Conservation (phyloP, 2,797 vertebrate genomes). For the Xenopus petersii region DNA sequence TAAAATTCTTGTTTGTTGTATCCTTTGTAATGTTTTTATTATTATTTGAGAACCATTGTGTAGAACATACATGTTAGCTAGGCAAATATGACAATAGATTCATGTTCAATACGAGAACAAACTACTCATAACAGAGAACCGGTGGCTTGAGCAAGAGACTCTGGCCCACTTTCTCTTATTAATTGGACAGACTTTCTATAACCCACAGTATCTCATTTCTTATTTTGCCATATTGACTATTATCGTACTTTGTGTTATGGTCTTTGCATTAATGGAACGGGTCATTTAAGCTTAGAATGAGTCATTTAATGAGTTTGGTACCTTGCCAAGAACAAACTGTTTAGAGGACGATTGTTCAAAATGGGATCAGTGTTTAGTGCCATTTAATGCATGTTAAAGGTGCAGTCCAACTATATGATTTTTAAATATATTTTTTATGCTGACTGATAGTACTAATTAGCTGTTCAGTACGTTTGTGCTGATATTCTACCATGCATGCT, state of each 20-base stretch:
- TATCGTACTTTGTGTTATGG: background rate
- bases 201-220: background rate
- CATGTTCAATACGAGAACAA: no score
- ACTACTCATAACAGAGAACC: no score
- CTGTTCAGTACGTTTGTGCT: background rate
- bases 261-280: slow-evolving; percentile 20
- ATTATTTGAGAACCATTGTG: no score
- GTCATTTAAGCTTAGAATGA: slow-evolving; percentile 19
- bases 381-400: slow-evolving; percentile 34
- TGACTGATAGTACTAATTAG: slow-evolving; percentile 23
- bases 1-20: no score
- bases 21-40: no score
- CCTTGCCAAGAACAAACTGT: slow-evolving; percentile 28
- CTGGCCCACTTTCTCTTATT: no score
- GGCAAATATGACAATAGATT: no score
- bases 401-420: slow-evolving; percentile 29
- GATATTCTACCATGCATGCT: background rate
- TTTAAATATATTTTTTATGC: slow-evolving; percentile 40
- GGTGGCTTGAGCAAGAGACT: no score
- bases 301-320: slow-evolving; percentile 30
- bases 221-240: slow-evolving; percentile 11
- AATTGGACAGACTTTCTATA: no score
- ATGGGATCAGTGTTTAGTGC: slow-evolving; percentile 34
- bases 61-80: no score
- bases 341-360: slow-evolving; percentile 22